Conservation (phyloP, 2,113 vertebrate genomes). For the Caracal caracal region DNA sequence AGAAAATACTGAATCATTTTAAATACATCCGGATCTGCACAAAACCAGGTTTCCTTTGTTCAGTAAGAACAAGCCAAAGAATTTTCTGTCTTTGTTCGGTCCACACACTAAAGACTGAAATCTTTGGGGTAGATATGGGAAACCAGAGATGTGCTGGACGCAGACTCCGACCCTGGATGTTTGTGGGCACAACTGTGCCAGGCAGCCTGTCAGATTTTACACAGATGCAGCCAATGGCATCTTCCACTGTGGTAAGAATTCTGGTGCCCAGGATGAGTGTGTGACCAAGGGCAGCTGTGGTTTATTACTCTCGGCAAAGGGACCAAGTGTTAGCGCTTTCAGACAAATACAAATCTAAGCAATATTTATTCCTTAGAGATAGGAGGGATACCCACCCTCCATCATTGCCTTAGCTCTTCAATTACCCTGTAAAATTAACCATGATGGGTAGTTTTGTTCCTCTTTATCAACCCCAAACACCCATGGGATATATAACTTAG, state of each 20-base stretch:
- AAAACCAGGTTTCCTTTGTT: background rate
- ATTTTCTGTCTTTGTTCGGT: background rate
- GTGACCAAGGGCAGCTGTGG: background rate
- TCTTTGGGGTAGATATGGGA: background rate
- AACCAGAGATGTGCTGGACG: background rate
- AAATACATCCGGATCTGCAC: background rate
- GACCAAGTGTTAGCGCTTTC: background rate
- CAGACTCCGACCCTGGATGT: background rate
- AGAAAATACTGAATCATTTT: background rate
- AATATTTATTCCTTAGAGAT: slow-evolving; percentile 18
- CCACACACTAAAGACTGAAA: background rate
- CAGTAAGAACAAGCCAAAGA: background rate
- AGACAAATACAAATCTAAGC: slow-evolving; percentile 4
- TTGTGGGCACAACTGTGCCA: background rate
- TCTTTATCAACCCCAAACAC: slow-evolving; percentile 48
- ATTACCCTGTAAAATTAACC: slow-evolving; percentile 52
- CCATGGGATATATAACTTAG: slow-evolving; percentile 34
- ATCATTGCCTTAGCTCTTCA: slow-evolving; percentile 6
- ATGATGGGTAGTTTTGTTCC: slow-evolving; percentile 52
- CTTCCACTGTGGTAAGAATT: background rate
- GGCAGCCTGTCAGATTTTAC: background rate
- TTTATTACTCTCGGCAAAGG: slow-evolving; percentile 18
- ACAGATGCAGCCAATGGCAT: background rate
- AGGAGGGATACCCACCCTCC: background rate
- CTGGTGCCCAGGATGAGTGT: background rate